Conservation (phyloP, 2,113 vertebrate genomes). For the Chaetodon auriga region DNA sequence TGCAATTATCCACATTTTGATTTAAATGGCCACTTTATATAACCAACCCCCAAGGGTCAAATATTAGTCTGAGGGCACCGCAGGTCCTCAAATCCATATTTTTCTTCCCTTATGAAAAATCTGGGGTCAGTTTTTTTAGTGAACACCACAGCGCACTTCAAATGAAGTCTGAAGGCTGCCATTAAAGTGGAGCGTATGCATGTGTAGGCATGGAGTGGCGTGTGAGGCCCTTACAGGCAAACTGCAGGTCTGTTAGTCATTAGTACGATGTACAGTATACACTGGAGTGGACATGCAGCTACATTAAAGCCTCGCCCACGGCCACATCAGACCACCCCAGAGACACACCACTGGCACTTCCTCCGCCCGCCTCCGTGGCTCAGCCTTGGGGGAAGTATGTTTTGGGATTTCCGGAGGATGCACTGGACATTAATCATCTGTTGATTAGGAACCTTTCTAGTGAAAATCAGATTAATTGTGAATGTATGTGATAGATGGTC, state of each 20-base stretch:
- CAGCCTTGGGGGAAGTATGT: conserved; percentile 26
- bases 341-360: conserved; percentile 78
- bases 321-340: conserved; percentile 79
- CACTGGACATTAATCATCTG: conserved; percentile 52
- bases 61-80: conserved; percentile 35
- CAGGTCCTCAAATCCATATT: conserved; percentile 10
- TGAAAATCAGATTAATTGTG: conserved; percentile 15
- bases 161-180: conserved; percentile 63
- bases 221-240: conserved; percentile 68
- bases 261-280: conserved; percentile 78
- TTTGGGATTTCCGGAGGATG: conserved; percentile 75
- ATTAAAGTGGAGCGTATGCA: conserved; percentile 75
- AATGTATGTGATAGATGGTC: not conserved
- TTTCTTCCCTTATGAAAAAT: conserved; percentile 46
- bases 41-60: conserved; percentile 40
- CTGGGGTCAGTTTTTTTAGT: not conserved
- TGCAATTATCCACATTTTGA: conserved; percentile 64
- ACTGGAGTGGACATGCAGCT: conserved; percentile 74
- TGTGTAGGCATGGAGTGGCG: conserved; percentile 72
- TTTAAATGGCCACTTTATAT: conserved; percentile 54
- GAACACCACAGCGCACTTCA: conserved; percentile 48
- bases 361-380: conserved; percentile 57
- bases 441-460: conserved; percentile 50
- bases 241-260: conserved; percentile 80
- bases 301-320: conserved; percentile 77